A percentile compares a stretch with the other conserved stretches of the same genome.
These are phyloP conservation scores for Coptotermes formosanus DNA, from an alignment of 1,140 invertebrate genomes.

Conservation along the genomic window DNA sequence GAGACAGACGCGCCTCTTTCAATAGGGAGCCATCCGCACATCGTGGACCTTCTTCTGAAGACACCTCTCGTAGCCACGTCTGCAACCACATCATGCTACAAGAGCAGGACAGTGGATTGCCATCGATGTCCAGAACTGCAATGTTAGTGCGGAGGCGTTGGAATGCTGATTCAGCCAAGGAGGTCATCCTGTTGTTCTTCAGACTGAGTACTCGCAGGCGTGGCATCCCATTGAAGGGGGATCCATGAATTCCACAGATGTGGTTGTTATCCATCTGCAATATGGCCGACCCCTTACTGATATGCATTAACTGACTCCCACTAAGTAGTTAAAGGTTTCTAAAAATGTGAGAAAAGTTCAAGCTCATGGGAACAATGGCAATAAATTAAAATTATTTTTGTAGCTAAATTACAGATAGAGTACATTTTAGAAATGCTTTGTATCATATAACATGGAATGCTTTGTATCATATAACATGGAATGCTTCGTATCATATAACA, in stretches of 20 bases:
- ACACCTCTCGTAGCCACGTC: slow-evolving; percentile 74
- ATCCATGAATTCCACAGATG: slow-evolving; percentile 53
- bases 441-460: too few relatives aligned
- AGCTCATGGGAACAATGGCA: too few relatives aligned
- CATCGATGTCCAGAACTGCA: slow-evolving; percentile 79
- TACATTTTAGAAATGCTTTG: too few relatives aligned
- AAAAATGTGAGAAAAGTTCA: too few relatives aligned
- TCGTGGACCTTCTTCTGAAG: slow-evolving; percentile 53
- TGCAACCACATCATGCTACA: slow-evolving; percentile 78
- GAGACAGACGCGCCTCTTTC: slow-evolving; percentile 65
- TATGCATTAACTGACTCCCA: too few relatives aligned
- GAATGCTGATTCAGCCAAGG: slow-evolving; percentile 72
- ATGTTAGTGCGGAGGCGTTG: slow-evolving; percentile 74
- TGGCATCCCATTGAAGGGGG: slow-evolving; percentile 78
- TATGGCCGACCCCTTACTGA: too few relatives aligned
- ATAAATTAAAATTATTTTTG: too few relatives aligned
- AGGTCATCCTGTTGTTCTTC: slow-evolving; percentile 72
- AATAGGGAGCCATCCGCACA: slow-evolving; percentile 73
- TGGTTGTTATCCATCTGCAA: slow-evolving; percentile 50
- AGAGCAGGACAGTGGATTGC: slow-evolving; percentile 77
- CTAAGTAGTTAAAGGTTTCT: too few relatives aligned
- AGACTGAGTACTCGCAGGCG: slow-evolving; percentile 75
- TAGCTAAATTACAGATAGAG: too few relatives aligned
- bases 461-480: too few relatives aligned
- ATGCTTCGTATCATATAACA: too few relatives aligned